Percentiles rank a stretch among this genome's conserved stretches.
Conservation (phyloP, 1,140 invertebrate genomes). For the Rhizoglyphus robini region DNA sequence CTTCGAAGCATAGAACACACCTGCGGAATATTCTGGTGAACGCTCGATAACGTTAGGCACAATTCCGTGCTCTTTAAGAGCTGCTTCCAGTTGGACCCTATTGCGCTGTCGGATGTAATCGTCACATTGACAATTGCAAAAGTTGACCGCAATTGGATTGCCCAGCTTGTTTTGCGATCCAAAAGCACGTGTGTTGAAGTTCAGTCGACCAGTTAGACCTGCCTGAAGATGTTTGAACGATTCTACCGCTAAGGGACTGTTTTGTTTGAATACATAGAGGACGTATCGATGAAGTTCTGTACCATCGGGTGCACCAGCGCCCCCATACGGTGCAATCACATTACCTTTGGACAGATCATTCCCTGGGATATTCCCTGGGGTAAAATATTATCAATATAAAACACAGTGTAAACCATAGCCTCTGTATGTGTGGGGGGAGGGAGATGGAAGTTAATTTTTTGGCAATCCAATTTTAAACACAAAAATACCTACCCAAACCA, state of each 20-base stretch:
- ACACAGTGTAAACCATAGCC: constrained; percentile 24
- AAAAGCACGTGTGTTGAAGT: constrained; percentile 59
- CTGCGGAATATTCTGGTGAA: not conserved
- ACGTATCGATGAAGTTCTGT: constrained; percentile 70
- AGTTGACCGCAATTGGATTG: constrained; percentile 67
- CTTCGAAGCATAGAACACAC: not conserved
- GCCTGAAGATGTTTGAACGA: too few relatives aligned
- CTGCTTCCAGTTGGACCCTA: not conserved
- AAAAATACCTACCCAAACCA: too few relatives aligned
- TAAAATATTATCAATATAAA: constrained; percentile 26
- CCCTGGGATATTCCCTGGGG: constrained; percentile 27
- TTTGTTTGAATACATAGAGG: constrained; percentile 70
- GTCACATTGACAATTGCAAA: constrained; percentile 51
- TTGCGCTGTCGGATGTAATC: constrained; percentile 18
- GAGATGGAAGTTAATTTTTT: not conserved
- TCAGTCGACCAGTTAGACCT: too few relatives aligned
- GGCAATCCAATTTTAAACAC: too few relatives aligned
- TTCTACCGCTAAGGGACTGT: too few relatives aligned
- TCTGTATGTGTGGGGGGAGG: not conserved
- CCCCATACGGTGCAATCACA: constrained; percentile 23
- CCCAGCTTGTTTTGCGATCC: constrained; percentile 65
- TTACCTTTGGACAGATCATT: constrained; percentile 24
- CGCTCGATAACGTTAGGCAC: constrained; percentile 29
- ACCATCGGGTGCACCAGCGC: constrained; percentile 24
- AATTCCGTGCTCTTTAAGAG: not conserved